A percentile compares a stretch with the other conserved stretches of the same genome.
Evolutionary conservation across 1,140 invertebrate genomes (phyloP).

Genomic region (Drusus annulatus): DNA sequence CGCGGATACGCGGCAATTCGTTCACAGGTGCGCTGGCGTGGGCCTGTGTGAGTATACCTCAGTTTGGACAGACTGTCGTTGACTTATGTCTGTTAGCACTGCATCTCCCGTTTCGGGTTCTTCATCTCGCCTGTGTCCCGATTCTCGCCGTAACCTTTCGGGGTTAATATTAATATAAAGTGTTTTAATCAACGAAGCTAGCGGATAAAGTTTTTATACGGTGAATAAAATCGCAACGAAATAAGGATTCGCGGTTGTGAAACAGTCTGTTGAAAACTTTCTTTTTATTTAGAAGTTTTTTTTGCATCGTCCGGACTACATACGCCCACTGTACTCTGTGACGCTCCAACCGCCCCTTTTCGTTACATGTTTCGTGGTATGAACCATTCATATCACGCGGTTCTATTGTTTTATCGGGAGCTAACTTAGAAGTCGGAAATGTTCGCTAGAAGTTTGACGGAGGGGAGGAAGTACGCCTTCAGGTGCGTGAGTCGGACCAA

Average conservation of each 20-base stretch:
- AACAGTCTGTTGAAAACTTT: not conserved
- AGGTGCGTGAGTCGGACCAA: not conserved
- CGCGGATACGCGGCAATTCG: not conserved
- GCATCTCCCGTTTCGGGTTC: conserved; percentile 16
- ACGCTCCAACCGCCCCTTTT: not conserved
- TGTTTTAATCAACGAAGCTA: no score
- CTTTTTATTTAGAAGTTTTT: not conserved
- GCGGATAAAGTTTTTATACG: no score
- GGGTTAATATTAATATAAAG: no score
- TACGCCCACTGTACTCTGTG: not conserved
- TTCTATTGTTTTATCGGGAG: conserved; percentile 31
- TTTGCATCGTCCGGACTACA: not conserved
- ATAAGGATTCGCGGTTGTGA: not conserved
- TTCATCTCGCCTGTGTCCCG: no score
- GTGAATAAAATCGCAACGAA: not conserved
- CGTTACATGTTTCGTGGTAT: conserved; percentile 20
- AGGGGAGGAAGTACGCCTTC: conserved; percentile 30
- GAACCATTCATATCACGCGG: conserved; percentile 21
- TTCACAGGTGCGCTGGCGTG: conserved; percentile 19
- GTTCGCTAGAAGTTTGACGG: conserved; percentile 11
- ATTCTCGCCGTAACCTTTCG: not conserved
- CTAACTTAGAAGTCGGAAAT: conserved; percentile 1
- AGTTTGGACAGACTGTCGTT: conserved; percentile 22
- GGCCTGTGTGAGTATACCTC: conserved; percentile 2
- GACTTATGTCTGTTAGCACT: conserved; percentile 21